A percentile compares a stretch with the other conserved stretches of the same genome.
Evolutionary conservation across 2,888 invertebrate species (phyloP).

Genomic region (Nemotelus pantherinus): DNA sequence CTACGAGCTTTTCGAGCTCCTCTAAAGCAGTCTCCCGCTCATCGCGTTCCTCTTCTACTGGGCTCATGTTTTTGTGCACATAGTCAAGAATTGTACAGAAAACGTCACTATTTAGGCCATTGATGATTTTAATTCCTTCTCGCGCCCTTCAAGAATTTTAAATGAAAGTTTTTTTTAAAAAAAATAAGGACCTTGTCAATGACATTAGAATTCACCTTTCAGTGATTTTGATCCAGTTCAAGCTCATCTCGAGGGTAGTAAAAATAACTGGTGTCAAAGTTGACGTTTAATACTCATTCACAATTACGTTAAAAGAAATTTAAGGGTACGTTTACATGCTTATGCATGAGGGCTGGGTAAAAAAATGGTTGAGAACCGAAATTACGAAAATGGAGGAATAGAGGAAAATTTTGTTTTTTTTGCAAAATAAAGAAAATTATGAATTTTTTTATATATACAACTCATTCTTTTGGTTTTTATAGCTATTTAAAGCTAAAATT

Average conservation of each 20-base stretch:
- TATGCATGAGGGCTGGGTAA: no score
- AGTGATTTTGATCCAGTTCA: constrained; percentile 61
- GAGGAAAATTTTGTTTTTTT: no score
- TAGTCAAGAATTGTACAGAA: constrained; percentile 62
- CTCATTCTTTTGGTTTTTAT: no score
- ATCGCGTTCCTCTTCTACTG: constrained; percentile 53
- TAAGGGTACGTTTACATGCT: no score
- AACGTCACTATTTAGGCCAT: constrained; percentile 61
- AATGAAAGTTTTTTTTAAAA: background rate
- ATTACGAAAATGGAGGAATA: no score
- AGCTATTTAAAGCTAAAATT: no score
- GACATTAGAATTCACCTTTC: constrained; percentile 54
- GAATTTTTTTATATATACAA: no score
- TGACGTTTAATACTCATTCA: no score
- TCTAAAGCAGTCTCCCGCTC: constrained; percentile 63
- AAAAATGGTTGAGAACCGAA: no score
- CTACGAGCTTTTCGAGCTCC: constrained; percentile 61
- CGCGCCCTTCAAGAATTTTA: constrained; percentile 57
- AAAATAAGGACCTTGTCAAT: background rate
- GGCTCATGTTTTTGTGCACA: constrained; percentile 63
- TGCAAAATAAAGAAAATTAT: no score
- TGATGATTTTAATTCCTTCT: constrained; percentile 64
- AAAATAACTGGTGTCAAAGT: no score
- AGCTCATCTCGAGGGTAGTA: constrained; percentile 54
- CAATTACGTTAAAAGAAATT: no score